Conservation (phyloP, 1,140 invertebrate species). For the Thaumatotibia leucotreta region DNA sequence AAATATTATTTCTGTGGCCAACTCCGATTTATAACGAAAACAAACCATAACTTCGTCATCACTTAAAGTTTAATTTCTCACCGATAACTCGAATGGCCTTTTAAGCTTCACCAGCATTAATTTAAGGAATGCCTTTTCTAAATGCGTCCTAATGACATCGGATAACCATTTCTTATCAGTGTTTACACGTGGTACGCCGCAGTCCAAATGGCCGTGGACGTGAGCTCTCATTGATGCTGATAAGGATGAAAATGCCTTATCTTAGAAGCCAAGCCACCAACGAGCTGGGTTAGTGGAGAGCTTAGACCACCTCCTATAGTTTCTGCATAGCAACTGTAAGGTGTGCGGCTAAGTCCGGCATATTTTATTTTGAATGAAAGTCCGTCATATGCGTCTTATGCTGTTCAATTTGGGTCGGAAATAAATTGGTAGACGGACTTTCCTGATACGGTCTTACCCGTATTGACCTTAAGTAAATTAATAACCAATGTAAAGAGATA, state of each 20-base stretch:
- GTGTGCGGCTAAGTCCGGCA: no score
- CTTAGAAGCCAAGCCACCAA: neutral
- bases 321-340: no score
- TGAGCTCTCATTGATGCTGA: neutral
- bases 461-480: no score
- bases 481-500: no score
- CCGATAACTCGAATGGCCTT: neutral
- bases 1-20: no score
- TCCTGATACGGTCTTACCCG: no score
- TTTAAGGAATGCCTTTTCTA: constrained; percentile 6
- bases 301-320: neutral
- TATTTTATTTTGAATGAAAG: no score
- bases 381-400: no score
- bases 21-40: neutral
- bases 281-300: neutral
- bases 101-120: constrained; percentile 7
- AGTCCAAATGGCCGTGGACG: neutral
- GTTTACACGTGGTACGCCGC: neutral
- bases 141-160: constrained; percentile 11
- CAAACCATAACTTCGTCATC: neutral
- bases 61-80: neutral
- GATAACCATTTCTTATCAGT: constrained; percentile 3
- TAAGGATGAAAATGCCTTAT: neutral
- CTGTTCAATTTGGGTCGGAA: no score
- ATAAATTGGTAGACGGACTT: no score